These are phyloP conservation scores for Clamator glandarius DNA, from an alignment of 2,797 vertebrate genomes.

Conservation along the genomic window DNA sequence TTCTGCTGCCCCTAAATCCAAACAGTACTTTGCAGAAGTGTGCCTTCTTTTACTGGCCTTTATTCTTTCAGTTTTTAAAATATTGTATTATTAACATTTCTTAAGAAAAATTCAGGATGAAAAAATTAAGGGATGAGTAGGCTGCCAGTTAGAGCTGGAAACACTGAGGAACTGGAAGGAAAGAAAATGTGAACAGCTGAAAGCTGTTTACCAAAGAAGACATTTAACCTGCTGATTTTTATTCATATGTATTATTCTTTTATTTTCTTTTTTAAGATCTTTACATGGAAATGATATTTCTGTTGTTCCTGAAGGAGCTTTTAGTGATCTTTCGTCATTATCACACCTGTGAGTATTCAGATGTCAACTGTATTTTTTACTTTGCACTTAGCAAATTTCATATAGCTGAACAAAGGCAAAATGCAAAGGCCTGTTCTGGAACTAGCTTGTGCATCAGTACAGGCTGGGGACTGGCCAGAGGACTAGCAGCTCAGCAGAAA, in stretches of 20 bases:
- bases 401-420: not conserved
- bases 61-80: not conserved
- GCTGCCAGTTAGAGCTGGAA: not conserved
- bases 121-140: not conserved
- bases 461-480: not conserved
- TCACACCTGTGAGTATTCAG: slow-evolving; percentile 92
- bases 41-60: not conserved
- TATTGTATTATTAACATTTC: not conserved
- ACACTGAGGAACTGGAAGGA: not conserved
- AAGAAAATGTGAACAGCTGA: not conserved
- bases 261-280: slow-evolving; percentile 81
- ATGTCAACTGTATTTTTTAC: not conserved
- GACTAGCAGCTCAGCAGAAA: not conserved
- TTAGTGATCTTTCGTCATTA: slow-evolving; percentile 92
- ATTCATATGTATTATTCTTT: not conserved
- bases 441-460: not conserved
- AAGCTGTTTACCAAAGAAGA: not conserved
- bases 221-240: not conserved
- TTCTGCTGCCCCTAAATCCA: not conserved
- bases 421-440: not conserved
- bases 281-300: slow-evolving; percentile 98
- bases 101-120: not conserved
- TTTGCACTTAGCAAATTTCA: not conserved
- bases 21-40: not conserved
- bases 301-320: slow-evolving; percentile 93